phyloP scores from a whole-genome alignment of 1,140 invertebrate species.

The Drosophila melanica region DNA sequence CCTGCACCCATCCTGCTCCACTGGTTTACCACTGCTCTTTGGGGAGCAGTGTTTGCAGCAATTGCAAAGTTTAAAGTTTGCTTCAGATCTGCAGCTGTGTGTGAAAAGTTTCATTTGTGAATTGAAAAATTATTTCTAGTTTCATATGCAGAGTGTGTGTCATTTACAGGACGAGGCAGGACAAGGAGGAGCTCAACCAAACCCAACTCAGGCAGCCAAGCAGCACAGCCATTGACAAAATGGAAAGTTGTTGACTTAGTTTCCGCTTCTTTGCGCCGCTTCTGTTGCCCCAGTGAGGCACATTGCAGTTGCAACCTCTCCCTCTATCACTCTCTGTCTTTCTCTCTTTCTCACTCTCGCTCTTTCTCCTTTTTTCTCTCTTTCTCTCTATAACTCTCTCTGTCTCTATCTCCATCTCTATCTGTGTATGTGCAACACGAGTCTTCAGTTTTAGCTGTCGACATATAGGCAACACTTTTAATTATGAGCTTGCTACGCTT shows the following conservation, averaged over 20 bases:
- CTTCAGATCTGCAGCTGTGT: constrained; percentile 54
- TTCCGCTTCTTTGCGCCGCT: constrained; percentile 52
- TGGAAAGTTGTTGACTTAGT: constrained; percentile 79
- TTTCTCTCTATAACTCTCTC: neutral
- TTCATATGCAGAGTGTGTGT: constrained; percentile 76
- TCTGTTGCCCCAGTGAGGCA: constrained; percentile 19
- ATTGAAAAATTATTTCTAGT: constrained; percentile 79
- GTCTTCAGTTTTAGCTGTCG: constrained; percentile 7
- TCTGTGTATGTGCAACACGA: neutral
- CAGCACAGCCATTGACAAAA: constrained; percentile 72
- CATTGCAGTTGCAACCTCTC: neutral
- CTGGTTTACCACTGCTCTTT: constrained; percentile 65
- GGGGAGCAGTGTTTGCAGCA: constrained; percentile 52
- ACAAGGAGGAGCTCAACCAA: constrained; percentile 4
- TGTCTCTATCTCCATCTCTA: no score
- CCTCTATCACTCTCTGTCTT: neutral
- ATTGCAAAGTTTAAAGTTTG: constrained; percentile 75
- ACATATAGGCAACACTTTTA: constrained; percentile 57
- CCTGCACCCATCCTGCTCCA: neutral
- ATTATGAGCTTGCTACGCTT: constrained; percentile 52
- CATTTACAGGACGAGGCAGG: constrained; percentile 57
- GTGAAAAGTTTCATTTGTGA: constrained; percentile 79
- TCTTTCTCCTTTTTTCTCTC: neutral
- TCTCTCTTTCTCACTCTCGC: neutral
- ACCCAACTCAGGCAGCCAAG: constrained; percentile 21